A percentile compares a stretch with the other conserved stretches of the same genome.
Conservation (phyloP, 2,888 invertebrate genomes). For the Tenthredo scrophulariae region DNA sequence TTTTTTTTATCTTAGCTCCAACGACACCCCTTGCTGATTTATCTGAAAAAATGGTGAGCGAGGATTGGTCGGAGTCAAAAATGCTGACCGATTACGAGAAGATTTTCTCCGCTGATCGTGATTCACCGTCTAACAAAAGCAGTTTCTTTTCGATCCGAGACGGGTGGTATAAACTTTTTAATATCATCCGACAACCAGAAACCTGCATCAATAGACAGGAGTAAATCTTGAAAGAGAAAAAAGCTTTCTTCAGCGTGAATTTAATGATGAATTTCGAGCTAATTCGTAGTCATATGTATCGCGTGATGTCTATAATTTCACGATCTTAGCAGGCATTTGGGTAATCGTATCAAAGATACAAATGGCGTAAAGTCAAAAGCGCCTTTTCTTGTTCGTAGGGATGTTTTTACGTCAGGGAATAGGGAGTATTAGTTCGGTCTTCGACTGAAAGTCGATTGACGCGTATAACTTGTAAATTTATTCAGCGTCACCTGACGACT, state of each 20-base stretch:
- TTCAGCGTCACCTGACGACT: constrained; percentile 37
- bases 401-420: background rate
- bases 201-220: background rate
- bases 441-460: constrained; percentile 5
- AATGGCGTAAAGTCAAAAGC: constrained; percentile 3
- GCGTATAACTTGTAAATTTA: constrained; percentile 34
- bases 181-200: background rate
- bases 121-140: constrained; percentile 8
- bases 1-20: background rate
- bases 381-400: background rate
- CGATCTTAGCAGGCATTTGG: background rate
- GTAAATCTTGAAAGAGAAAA: background rate
- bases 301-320: background rate
- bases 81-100: constrained; percentile 47
- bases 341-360: background rate
- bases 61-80: constrained; percentile 34
- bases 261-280: background rate
- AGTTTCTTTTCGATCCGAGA: constrained; percentile 5
- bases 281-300: background rate
- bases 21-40: constrained; percentile 33
- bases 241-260: background rate
- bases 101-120: constrained; percentile 38
- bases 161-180: background rate
- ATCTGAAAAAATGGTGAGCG: background rate
- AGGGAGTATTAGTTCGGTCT: background rate